These are phyloP conservation scores for Leptosomus discolor DNA, from an alignment of 2,113 vertebrate genomes.

Conservation along the genomic window DNA sequence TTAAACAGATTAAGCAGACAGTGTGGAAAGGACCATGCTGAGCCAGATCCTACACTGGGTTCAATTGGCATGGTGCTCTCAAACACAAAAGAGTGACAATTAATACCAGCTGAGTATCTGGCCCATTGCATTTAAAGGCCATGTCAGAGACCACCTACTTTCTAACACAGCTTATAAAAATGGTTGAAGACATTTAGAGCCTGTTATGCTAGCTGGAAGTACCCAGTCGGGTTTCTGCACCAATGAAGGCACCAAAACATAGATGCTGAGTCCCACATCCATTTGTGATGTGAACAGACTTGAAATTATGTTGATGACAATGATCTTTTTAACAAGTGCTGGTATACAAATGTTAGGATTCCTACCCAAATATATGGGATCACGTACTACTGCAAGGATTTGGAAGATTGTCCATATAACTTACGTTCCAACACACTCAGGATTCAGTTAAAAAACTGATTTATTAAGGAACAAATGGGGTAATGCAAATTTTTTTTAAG, in stretches of 20 bases:
- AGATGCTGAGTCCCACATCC: background rate
- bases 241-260: background rate
- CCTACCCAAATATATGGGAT: background rate
- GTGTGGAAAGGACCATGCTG: constrained; percentile 15
- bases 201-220: constrained; percentile 16
- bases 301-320: background rate
- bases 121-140: constrained; percentile 43
- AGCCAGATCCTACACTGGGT: constrained; percentile 1
- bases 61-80: constrained; percentile 23
- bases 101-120: constrained; percentile 63
- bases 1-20: constrained; percentile 41
- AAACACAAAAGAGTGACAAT: constrained; percentile 51
- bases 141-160: constrained; percentile 53
- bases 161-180: constrained; percentile 46
- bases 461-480: constrained; percentile 48
- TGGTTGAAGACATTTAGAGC: constrained; percentile 19
- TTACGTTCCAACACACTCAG: background rate
- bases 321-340: background rate
- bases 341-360: background rate
- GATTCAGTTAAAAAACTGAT: constrained; percentile 6
- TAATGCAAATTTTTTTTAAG: background rate
- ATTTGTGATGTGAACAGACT: background rate
- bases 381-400: background rate
- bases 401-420: background rate
- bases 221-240: background rate